Evolutionary conservation across 2,113 vertebrate species (phyloP).

Genomic region (Struthidea cinerea): DNA sequence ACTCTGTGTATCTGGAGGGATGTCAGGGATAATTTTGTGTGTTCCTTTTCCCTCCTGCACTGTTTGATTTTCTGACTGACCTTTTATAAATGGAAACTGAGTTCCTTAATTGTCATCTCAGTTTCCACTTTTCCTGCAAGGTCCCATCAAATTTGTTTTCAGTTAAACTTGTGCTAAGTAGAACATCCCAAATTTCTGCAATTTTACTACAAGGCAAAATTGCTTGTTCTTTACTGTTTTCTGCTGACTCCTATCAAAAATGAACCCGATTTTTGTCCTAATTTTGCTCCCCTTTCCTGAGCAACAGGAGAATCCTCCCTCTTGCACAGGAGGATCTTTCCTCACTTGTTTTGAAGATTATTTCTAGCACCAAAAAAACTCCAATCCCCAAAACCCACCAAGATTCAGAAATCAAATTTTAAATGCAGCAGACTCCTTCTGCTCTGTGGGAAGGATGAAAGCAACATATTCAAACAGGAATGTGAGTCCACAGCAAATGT

Average conservation of each 20-base stretch:
- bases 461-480: not conserved
- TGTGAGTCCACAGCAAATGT: not conserved
- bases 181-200: not conserved
- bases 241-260: not conserved
- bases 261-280: not conserved
- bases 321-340: not conserved
- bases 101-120: not conserved
- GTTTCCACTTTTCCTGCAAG: not conserved
- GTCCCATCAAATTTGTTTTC: not conserved
- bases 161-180: not conserved
- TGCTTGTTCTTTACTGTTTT: not conserved
- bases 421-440: not conserved
- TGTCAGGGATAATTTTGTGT: not conserved
- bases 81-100: not conserved
- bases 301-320: not conserved
- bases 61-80: not conserved
- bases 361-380: not conserved
- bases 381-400: not conserved
- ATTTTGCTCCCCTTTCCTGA: not conserved
- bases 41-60: not conserved
- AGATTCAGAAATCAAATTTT: not conserved
- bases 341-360: not conserved
- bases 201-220: not conserved
- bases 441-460: not conserved
- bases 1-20: not conserved